These are phyloP conservation scores for Pipra filicauda DNA, from an alignment of 2,113 vertebrate species.

Conservation along the genomic window DNA sequence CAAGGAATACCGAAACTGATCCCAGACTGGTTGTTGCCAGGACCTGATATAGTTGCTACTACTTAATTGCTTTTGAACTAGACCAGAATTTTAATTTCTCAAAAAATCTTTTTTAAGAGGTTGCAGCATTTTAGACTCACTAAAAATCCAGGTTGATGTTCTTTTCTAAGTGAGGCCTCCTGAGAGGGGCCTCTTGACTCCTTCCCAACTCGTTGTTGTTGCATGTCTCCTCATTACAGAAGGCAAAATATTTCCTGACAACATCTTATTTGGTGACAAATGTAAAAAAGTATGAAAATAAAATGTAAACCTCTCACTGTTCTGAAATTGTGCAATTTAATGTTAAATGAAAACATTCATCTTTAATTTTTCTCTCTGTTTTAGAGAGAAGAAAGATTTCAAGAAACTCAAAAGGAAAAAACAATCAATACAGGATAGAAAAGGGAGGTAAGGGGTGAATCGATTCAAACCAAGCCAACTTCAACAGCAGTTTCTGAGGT, in stretches of 20 bases:
- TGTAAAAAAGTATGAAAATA: neutral
- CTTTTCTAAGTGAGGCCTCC: neutral
- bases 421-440: neutral
- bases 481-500: neutral
- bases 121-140: neutral
- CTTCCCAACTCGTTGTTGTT: neutral
- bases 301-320: neutral
- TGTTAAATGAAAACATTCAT: neutral
- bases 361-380: neutral
- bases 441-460: neutral
- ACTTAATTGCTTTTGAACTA: neutral
- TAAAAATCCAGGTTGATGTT: neutral
- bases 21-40: neutral
- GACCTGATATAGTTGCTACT: neutral
- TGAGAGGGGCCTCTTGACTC: neutral
- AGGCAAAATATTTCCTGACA: neutral
- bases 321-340: neutral
- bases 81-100: neutral
- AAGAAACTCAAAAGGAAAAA: neutral
- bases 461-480: neutral
- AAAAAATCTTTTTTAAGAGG: neutral
- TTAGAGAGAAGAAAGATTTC: neutral
- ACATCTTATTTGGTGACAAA: neutral
- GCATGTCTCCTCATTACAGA: neutral
- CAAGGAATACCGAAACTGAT: neutral